Evolutionary conservation across 2,113 vertebrate species (phyloP).

Genomic region (Amblyornis subalaris): DNA sequence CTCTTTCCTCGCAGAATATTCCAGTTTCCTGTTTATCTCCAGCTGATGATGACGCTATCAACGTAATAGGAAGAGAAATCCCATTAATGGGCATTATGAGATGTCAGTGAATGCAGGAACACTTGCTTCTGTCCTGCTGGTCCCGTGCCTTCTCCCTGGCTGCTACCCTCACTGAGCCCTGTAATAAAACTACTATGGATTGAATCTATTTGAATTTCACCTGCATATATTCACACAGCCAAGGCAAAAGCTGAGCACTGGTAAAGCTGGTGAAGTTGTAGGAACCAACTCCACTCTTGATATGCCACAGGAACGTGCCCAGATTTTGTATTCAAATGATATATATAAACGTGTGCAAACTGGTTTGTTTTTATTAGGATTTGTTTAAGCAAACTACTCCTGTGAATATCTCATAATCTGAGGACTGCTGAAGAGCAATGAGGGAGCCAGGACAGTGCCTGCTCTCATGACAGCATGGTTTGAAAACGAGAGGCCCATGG

Average conservation of each 20-base stretch:
- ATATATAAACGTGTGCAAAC: not conserved
- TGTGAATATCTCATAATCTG: not conserved
- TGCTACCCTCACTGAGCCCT: not conserved
- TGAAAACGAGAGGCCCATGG: not conserved
- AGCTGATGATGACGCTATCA: slow-evolving; percentile 78
- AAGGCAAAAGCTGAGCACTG: not conserved
- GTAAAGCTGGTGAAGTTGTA: not conserved
- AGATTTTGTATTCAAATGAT: not conserved
- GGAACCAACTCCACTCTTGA: not conserved
- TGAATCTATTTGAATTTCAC: not conserved
- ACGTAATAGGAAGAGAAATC: not conserved
- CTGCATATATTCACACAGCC: not conserved
- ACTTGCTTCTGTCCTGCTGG: not conserved
- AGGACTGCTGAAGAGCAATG: not conserved
- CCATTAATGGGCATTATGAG: not conserved
- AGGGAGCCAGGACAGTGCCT: not conserved
- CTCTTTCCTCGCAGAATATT: slow-evolving; percentile 74
- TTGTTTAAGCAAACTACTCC: not conserved
- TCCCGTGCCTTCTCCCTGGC: not conserved
- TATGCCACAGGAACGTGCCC: rapidly evolving
- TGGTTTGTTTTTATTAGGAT: not conserved
- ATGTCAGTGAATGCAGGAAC: not conserved
- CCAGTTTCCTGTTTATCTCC: slow-evolving; percentile 79
- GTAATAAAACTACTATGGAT: not conserved
- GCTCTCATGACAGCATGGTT: not conserved